These are phyloP conservation scores for Monomorium pharaonis DNA, from an alignment of 1,140 invertebrate genomes.

Conservation along the genomic window DNA sequence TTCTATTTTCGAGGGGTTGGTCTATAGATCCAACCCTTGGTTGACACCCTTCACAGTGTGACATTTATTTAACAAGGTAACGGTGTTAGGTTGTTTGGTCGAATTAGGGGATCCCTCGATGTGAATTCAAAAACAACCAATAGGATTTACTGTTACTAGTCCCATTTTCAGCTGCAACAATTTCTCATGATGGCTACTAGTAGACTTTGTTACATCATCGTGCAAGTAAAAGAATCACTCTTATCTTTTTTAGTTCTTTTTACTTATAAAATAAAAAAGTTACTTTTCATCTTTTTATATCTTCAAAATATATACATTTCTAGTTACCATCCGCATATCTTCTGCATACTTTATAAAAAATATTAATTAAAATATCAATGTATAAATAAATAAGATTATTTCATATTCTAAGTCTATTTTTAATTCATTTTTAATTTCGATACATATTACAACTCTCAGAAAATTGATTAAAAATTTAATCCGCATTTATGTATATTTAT, in stretches of 20 bases:
- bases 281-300: neutral
- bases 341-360: neutral
- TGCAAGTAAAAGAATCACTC: neutral
- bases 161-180: conserved; percentile 61
- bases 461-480: neutral
- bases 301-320: neutral
- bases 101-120: conserved; percentile 79
- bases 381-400: neutral
- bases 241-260: neutral
- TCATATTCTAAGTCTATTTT: neutral
- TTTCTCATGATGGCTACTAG: conserved; percentile 68
- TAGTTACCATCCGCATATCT: neutral
- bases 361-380: neutral
- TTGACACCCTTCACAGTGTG: conserved; percentile 76
- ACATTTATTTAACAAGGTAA: conserved; percentile 83
- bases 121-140: conserved; percentile 77
- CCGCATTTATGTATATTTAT: too few species aligned
- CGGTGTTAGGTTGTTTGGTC: conserved; percentile 79
- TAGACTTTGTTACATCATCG: conserved; percentile 50
- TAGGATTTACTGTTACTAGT: conserved; percentile 78
- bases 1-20: conserved; percentile 79
- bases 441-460: neutral
- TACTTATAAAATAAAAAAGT: neutral
- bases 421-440: neutral
- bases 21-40: conserved; percentile 68